phyloP scores from a whole-genome alignment of 92 coral and sea anemone species.

The Paragorgia papillata region DNA sequence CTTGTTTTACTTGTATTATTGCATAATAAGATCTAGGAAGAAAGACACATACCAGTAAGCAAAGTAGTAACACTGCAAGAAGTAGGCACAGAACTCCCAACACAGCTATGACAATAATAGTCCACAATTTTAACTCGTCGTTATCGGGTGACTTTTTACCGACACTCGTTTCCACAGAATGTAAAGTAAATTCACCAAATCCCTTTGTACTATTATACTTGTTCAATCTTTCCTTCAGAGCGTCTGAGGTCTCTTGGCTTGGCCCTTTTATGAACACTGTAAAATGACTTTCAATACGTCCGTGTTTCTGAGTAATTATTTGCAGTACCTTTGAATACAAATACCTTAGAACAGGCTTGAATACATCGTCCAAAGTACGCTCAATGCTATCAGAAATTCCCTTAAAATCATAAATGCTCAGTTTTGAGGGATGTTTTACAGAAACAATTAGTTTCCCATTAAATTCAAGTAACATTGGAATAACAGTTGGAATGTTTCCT shows the following conservation, averaged over 20 bases:
- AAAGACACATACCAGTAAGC: not conserved
- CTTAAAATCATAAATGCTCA: not conserved
- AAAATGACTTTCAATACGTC: not conserved
- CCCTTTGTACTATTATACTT: conserved; percentile 3
- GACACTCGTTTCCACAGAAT: conserved; percentile 3
- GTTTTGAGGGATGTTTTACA: not conserved
- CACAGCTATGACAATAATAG: conserved; percentile 33
- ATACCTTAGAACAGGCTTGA: not conserved
- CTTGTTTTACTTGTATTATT: no score
- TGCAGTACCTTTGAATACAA: conserved; percentile 25
- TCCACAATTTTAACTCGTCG: conserved; percentile 11
- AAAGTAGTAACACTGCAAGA: not conserved
- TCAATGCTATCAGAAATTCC: conserved; percentile 13
- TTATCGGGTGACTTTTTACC: not conserved
- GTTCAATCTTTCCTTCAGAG: not conserved
- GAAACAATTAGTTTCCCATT: conserved; percentile 12
- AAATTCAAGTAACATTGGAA: not conserved
- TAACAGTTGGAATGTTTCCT: not conserved
- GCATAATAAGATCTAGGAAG: no score
- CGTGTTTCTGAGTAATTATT: not conserved
- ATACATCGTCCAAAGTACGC: conserved; percentile 8
- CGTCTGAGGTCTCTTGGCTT: not conserved
- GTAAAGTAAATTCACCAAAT: conserved; percentile 13
- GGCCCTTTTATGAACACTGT: conserved; percentile 9
- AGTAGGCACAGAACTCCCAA: conserved; percentile 17